Conservation (phyloP, 2,888 invertebrate species). For the Pseudoips prasinana region DNA sequence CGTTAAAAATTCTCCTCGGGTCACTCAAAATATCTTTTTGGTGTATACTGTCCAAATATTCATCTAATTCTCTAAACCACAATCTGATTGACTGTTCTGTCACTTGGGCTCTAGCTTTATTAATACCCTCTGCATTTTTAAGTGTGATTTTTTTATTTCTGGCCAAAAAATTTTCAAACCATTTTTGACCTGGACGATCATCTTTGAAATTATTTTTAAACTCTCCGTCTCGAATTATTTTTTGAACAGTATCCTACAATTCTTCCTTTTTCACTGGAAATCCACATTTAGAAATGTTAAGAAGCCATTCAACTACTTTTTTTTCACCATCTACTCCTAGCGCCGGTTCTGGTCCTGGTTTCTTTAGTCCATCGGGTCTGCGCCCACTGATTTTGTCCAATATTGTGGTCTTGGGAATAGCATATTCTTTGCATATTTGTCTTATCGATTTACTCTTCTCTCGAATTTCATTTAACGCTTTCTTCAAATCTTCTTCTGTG, state of each 20-base stretch:
- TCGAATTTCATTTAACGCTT: conserved; percentile 20
- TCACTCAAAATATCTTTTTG: conserved; percentile 30
- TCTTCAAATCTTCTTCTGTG: conserved; percentile 17
- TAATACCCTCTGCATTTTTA: conserved; percentile 32
- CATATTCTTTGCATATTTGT: conserved; percentile 23
- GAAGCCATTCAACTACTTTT: conserved; percentile 34
- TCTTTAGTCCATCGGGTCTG: conserved; percentile 1
- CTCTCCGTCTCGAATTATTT: conserved; percentile 16
- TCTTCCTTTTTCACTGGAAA: conserved; percentile 38
- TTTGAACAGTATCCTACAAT: conserved; percentile 33
- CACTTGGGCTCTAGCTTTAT: conserved; percentile 32
- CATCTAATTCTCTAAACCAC: conserved; percentile 38
- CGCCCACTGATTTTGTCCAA: conserved; percentile 21
- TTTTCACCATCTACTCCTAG: conserved; percentile 24
- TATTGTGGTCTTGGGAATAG: conserved; percentile 25
- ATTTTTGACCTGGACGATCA: conserved; percentile 26
- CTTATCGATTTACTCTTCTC: conserved; percentile 18
- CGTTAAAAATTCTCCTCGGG: conserved; percentile 34
- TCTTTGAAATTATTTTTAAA: conserved; percentile 17
- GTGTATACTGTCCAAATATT: conserved; percentile 25
- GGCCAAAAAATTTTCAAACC: conserved; percentile 36
- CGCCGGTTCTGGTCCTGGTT: conserved; percentile 25
- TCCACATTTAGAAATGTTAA: conserved; percentile 36
- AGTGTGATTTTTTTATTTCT: conserved; percentile 31
- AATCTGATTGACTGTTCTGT: conserved; percentile 31